Evolutionary conservation across 2,888 invertebrate species (phyloP).

Genomic region (Microctonus brassicae): DNA sequence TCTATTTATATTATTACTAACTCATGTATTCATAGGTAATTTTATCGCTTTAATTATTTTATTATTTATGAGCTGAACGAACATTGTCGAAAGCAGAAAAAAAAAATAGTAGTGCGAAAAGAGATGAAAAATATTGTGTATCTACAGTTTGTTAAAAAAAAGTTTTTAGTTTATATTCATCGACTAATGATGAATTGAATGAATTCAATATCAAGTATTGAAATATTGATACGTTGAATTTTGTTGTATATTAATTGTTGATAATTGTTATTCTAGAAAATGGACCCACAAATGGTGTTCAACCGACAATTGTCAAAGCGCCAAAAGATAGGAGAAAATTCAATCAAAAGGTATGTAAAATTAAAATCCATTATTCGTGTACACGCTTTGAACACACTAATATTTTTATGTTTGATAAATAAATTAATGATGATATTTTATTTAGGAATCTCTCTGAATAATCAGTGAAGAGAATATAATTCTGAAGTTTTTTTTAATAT

Average conservation of each 20-base stretch:
- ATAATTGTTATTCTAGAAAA: slow-evolving; percentile 60
- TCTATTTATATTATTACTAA: too few relatives aligned
- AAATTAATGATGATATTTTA: not conserved
- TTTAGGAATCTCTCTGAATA: slow-evolving; percentile 31
- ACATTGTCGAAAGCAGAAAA: too few relatives aligned
- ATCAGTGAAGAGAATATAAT: slow-evolving; percentile 9
- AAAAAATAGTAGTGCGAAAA: too few relatives aligned
- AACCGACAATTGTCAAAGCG: slow-evolving; percentile 69
- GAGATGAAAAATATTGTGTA: too few relatives aligned
- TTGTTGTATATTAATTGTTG: slow-evolving; percentile 14
- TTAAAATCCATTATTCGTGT: slow-evolving; percentile 10
- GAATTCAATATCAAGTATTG: too few relatives aligned
- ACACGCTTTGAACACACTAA: not conserved
- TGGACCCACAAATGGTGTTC: slow-evolving; percentile 55
- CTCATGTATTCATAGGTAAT: too few relatives aligned
- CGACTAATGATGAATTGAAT: too few relatives aligned
- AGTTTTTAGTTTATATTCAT: too few relatives aligned
- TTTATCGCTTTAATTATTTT: too few relatives aligned
- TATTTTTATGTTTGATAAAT: not conserved
- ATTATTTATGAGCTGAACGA: too few relatives aligned
- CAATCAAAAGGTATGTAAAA: slow-evolving; percentile 70
- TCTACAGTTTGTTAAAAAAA: too few relatives aligned
- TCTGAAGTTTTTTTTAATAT: not conserved
- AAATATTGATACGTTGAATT: not conserved
- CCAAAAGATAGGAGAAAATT: slow-evolving; percentile 71